Evolutionary conservation across 2,888 invertebrate species (phyloP).

Genomic region (Hoplodrina blanda): DNA sequence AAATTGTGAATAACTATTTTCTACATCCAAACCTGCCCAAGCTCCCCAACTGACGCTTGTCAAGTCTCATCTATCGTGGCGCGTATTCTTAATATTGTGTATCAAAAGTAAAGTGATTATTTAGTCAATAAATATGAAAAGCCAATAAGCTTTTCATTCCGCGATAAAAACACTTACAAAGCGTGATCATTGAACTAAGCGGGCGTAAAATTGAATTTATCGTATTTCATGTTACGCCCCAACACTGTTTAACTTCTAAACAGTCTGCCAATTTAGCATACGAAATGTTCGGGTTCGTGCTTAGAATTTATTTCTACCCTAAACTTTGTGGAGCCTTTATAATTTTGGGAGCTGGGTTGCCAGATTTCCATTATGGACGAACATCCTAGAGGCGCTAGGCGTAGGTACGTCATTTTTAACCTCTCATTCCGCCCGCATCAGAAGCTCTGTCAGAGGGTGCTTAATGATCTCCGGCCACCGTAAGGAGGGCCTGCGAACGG

Average conservation of each 20-base stretch:
- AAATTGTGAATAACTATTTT: too few relatives aligned
- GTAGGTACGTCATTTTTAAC: too few relatives aligned
- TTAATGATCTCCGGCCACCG: too few relatives aligned
- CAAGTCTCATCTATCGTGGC: too few relatives aligned
- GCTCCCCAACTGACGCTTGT: too few relatives aligned
- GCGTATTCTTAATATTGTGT: background rate
- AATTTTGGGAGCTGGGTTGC: background rate
- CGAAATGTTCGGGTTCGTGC: slow-evolving; percentile 69
- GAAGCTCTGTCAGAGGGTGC: too few relatives aligned
- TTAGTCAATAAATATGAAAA: slow-evolving; percentile 31
- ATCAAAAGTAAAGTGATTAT: slow-evolving; percentile 20
- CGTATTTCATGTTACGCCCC: slow-evolving; percentile 32
- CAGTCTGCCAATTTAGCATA: slow-evolving; percentile 66
- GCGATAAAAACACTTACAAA: slow-evolving; percentile 14
- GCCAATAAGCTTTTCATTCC: slow-evolving; percentile 27
- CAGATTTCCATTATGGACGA: background rate
- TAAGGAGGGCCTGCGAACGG: too few relatives aligned
- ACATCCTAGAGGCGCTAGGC: too few relatives aligned
- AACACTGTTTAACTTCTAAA: slow-evolving; percentile 59
- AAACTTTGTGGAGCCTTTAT: slow-evolving; percentile 56
- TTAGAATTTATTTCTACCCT: slow-evolving; percentile 65
- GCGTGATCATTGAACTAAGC: slow-evolving; percentile 29
- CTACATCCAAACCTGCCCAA: too few relatives aligned
- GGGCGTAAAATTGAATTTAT: slow-evolving; percentile 46
- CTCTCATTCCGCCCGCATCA: too few relatives aligned